These are phyloP conservation scores for Aphis craccivora DNA, from an alignment of 1,140 invertebrate species.

Conservation along the genomic window DNA sequence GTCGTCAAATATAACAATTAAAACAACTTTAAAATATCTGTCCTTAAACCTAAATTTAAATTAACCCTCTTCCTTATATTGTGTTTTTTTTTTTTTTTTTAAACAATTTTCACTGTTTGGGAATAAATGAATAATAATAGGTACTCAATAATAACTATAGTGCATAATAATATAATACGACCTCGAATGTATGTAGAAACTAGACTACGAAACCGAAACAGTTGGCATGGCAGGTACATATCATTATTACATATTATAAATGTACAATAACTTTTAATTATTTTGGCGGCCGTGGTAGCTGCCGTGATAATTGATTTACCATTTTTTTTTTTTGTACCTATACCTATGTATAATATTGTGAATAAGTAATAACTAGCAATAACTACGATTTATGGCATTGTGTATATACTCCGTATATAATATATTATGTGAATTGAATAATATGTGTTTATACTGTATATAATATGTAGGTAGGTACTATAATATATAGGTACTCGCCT, in stretches of 20 bases:
- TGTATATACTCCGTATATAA: neutral
- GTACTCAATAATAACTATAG: neutral
- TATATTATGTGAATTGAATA: neutral
- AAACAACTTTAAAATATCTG: neutral
- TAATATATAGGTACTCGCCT: neutral
- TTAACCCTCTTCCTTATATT: neutral
- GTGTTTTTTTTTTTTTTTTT: neutral
- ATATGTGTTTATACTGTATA: neutral
- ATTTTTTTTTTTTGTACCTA: neutral
- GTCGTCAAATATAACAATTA: neutral
- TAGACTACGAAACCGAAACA: neutral
- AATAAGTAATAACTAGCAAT: neutral
- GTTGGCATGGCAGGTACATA: neutral
- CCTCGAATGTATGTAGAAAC: neutral
- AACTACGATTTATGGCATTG: constrained; percentile 7
- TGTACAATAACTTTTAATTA: constrained; percentile 19
- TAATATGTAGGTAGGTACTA: neutral
- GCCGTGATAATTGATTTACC: constrained; percentile 3
- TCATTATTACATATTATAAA: neutral
- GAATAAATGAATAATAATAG: neutral
- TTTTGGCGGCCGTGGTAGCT: neutral
- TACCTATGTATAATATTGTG: neutral
- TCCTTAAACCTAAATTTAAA: neutral
- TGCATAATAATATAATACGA: neutral
- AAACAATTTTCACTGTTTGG: neutral